Base-by-base conservation (phyloP, 2,888 invertebrate species). In the Darwinula stevensoni region DNA sequence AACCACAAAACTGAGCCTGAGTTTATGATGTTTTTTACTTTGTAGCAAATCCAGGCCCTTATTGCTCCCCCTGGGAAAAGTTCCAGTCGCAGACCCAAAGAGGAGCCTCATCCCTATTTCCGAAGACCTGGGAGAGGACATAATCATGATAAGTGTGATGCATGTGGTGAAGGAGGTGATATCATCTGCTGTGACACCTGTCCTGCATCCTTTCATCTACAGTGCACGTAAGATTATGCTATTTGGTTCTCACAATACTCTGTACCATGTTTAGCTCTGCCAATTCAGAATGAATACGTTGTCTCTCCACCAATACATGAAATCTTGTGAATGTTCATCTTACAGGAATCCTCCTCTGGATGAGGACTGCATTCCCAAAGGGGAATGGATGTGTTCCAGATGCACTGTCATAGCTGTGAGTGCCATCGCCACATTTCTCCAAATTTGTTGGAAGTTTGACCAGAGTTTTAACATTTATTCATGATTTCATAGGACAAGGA, bases 221-320 rank as follows among this genome's bases (percentile, higher is more conserved):
- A 73, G 42, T 94, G 91, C 65, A 82, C 88, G 84, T 86, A 54
- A 67, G 53, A n/a, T n/a, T n/a, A n/a, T n/a, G n/a, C n/a, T n/a
- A n/a, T n/a, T n/a, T n/a, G n/a, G n/a, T n/a, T n/a, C n/a, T n/a
- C n/a, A n/a, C n/a, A n/a, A 46, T n/a, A 12, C 11, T 9, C 9
- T 30, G 6, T 11, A 30, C 9, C 16, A 13, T 13, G 14, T 6
- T 17, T 16, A 30, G 16, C 12, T 18, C n/a, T 18, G 6, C 22
- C 22, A 18, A 9, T 18, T n/a, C 6, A 9, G n/a, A 18, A 18
- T 18, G 22, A 18, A 18, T 18, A 18, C 22, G n/a, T 6, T 9
- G 22, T n/a, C n/a, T 18, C 6, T 18, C 6, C n/a, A 9, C 6
- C 22, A 9, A 6, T 18, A 18, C n/a, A 9, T 18, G 6, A 18